phyloP scores from a whole-genome alignment of 2,113 vertebrate species.

The Callospermophilus lateralis region DNA sequence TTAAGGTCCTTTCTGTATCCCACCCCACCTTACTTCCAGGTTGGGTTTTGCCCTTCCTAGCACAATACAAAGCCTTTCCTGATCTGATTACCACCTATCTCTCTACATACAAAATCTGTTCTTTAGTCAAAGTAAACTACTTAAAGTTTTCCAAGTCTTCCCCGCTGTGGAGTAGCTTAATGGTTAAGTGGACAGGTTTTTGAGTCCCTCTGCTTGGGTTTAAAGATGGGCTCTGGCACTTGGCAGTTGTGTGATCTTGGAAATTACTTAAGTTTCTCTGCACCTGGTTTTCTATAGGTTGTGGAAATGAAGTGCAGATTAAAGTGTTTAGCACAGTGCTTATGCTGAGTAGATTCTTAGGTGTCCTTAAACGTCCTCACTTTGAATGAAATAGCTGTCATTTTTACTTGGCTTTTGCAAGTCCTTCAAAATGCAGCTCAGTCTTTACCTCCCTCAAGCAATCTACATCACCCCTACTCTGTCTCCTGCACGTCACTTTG shows the following conservation, averaged over 20 bases:
- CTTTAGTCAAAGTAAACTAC: background rate
- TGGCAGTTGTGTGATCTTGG: background rate
- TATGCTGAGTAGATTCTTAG: background rate
- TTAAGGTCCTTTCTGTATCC: background rate
- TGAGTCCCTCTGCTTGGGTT: background rate
- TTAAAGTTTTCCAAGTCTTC: background rate
- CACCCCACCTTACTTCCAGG: background rate
- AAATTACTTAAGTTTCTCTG: background rate
- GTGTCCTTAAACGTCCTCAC: background rate
- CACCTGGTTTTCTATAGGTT: background rate
- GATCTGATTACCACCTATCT: background rate
- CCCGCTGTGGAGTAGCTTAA: background rate
- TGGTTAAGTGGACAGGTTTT: background rate
- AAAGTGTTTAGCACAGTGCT: background rate
- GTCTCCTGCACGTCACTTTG: background rate
- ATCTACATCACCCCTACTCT: background rate
- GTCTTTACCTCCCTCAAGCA: background rate
- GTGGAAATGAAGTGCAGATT: background rate
- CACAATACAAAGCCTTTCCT: background rate
- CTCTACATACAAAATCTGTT: background rate
- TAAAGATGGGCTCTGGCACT: background rate
- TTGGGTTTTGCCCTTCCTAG: background rate
- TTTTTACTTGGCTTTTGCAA: conserved; percentile 8
- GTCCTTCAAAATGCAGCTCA: background rate
- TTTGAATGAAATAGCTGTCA: background rate